These are phyloP conservation scores for Ceyx cyanopectus DNA, from an alignment of 2,113 vertebrate genomes.

Conservation along the genomic window DNA sequence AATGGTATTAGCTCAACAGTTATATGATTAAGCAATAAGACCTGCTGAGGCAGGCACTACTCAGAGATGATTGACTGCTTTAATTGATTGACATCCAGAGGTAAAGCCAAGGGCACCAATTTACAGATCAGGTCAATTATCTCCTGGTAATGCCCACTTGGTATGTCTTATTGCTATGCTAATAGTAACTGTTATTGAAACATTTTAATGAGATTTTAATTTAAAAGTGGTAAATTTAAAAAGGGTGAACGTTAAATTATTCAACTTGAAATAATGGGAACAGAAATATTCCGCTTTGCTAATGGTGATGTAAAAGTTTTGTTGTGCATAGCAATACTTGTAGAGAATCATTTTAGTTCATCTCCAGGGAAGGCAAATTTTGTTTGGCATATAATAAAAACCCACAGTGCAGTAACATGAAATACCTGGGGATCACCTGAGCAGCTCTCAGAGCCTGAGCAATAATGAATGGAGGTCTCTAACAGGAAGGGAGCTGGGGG, in stretches of 20 bases:
- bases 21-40: slow-evolving; percentile 64
- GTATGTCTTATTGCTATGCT: slow-evolving; percentile 66
- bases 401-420: accelerated
- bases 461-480: accelerated
- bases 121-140: slow-evolving; percentile 70
- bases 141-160: slow-evolving; percentile 69
- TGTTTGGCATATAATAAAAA: not conserved
- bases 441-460: not conserved
- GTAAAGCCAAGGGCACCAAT: slow-evolving; percentile 68
- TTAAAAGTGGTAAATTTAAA: slow-evolving; percentile 66
- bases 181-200: slow-evolving; percentile 68
- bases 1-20: slow-evolving; percentile 62
- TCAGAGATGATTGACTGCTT: slow-evolving; percentile 49
- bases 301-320: slow-evolving; percentile 49
- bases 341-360: not conserved
- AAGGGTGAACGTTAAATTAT: slow-evolving; percentile 61
- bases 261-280: slow-evolving; percentile 49
- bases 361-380: not conserved
- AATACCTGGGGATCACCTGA: not conserved
- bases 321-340: slow-evolving; percentile 37
- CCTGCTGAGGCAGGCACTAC: slow-evolving; percentile 57
- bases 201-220: slow-evolving; percentile 73
- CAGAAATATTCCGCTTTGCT: slow-evolving; percentile 37
- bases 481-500: accelerated
- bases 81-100: slow-evolving; percentile 73